Percentiles rank a stretch among this genome's conserved stretches.
phyloP scores from a whole-genome alignment of 2,888 invertebrate species.

The Rhopalosiphum nymphaeae region DNA sequence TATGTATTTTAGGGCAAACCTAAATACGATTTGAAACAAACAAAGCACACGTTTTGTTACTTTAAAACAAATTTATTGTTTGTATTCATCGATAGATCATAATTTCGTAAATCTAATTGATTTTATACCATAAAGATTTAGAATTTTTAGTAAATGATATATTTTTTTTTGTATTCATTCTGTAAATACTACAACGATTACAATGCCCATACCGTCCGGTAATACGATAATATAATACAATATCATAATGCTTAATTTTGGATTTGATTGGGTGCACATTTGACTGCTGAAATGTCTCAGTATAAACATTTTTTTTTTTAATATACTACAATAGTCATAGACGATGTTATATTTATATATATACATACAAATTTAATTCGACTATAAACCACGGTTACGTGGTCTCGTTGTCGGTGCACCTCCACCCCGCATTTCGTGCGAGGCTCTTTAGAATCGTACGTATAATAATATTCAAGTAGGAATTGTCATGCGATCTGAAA shows the following conservation, averaged over 20 bases:
- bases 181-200: neutral
- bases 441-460: slow-evolving; percentile 38
- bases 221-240: too few relatives aligned
- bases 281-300: neutral
- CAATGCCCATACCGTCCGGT: neutral
- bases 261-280: neutral
- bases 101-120: neutral
- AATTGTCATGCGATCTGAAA: slow-evolving; percentile 60
- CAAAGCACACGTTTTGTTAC: neutral
- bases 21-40: neutral
- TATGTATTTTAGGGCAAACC: neutral
- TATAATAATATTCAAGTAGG: slow-evolving; percentile 33
- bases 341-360: neutral
- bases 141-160: neutral
- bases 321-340: neutral
- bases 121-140: neutral
- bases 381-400: neutral
- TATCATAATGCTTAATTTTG: neutral
- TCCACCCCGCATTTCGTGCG: neutral
- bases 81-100: neutral
- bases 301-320: neutral
- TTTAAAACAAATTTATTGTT: neutral
- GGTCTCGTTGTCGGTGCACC: neutral
- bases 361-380: slow-evolving; percentile 31
- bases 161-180: neutral